Evolutionary conservation across 2,888 invertebrate genomes (phyloP).

Genomic region (Brenthis daphne): DNA sequence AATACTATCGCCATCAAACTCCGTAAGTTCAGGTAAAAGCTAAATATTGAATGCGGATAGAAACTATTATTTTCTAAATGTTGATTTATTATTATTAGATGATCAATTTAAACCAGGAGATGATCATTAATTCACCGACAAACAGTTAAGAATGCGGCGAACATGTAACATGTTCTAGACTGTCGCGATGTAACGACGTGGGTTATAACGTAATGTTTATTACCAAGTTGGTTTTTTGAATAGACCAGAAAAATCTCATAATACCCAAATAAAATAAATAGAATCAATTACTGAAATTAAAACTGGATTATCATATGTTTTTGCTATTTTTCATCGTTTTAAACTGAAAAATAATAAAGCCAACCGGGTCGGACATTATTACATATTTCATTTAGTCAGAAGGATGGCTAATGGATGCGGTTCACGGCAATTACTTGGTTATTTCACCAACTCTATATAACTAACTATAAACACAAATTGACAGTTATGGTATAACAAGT

Average conservation of each 20-base stretch:
- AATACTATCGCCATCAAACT: too few species aligned
- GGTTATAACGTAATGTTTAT: constrained; percentile 6
- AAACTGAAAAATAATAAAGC: neutral
- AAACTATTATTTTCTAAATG: too few species aligned
- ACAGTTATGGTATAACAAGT: neutral
- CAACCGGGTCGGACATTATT: neutral
- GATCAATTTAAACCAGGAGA: constrained; percentile 4
- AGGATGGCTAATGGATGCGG: constrained; percentile 9
- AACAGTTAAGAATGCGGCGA: constrained; percentile 11
- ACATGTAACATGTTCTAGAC: constrained; percentile 10
- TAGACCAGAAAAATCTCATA: neutral
- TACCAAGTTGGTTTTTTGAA: neutral
- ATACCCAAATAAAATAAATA: too few species aligned
- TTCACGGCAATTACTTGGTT: constrained; percentile 8
- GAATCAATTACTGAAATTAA: too few species aligned
- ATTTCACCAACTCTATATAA: neutral
- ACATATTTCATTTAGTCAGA: neutral
- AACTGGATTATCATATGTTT: too few species aligned
- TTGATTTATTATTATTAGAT: neutral
- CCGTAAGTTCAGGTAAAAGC: too few species aligned
- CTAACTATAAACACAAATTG: neutral
- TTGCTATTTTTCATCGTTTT: neutral
- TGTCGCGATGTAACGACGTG: constrained; percentile 10
- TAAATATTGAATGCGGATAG: too few species aligned
- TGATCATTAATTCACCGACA: constrained; percentile 7